Evolutionary conservation across 2,113 vertebrate species (phyloP).

Genomic region (Vombatus ursinus): DNA sequence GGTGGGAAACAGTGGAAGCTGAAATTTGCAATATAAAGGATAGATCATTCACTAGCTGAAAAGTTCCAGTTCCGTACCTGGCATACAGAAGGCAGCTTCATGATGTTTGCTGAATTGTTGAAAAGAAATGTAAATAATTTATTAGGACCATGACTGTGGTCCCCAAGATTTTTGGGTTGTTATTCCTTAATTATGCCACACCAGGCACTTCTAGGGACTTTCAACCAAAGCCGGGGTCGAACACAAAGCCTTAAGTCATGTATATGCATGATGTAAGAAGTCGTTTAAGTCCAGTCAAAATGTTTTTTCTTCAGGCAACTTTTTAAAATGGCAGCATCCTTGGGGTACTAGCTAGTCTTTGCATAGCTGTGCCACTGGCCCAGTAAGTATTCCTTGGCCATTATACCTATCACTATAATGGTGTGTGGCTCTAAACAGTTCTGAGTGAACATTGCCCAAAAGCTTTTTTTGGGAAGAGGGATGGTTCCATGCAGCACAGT

Average conservation of each 20-base stretch:
- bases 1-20: slow-evolving; percentile 25
- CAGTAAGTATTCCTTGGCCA: neutral
- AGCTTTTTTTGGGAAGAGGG: neutral
- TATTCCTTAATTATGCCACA: neutral
- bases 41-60: slow-evolving; percentile 22
- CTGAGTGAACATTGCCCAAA: neutral
- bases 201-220: neutral
- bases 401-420: neutral
- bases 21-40: slow-evolving; percentile 48
- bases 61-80: slow-evolving; percentile 28
- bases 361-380: neutral
- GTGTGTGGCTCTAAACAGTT: neutral
- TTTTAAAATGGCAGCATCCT: slow-evolving; percentile 30
- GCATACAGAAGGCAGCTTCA: neutral
- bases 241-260: slow-evolving; percentile 3
- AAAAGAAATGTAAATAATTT: neutral
- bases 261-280: slow-evolving; percentile 10
- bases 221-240: neutral
- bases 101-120: neutral
- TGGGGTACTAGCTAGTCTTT: neutral
- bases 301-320: slow-evolving; percentile 25
- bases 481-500: neutral
- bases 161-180: slow-evolving; percentile 31
- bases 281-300: slow-evolving; percentile 37
- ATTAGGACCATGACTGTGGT: slow-evolving; percentile 19